A percentile compares a stretch with the other conserved stretches of the same genome.
Evolutionary conservation across 64 coral and sea anemone genomes (phyloP).

Genomic region (Montipora sp.): DNA sequence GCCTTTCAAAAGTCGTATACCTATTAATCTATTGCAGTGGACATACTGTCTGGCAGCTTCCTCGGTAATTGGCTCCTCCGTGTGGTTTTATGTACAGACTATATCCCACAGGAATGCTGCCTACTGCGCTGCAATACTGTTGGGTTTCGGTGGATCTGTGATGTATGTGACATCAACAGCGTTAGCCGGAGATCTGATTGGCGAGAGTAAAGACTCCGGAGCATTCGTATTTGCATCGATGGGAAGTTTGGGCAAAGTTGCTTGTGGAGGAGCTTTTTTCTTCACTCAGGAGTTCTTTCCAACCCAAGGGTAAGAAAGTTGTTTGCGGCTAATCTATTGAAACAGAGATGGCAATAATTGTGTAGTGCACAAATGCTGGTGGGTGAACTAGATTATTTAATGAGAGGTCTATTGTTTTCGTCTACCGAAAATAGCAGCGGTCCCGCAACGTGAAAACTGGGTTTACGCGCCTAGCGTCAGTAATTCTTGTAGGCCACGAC

Average conservation of each 20-base stretch:
- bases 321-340: too few species aligned
- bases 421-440: too few species aligned
- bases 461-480: too few species aligned
- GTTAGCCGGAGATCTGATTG: conserved; percentile 22
- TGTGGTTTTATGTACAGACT: conserved; percentile 16
- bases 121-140: conserved; percentile 18
- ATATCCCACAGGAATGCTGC: not conserved
- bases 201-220: conserved; percentile 28
- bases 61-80: conserved; percentile 20
- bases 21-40: not conserved
- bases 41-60: conserved; percentile 13
- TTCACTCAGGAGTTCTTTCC: conserved; percentile 29
- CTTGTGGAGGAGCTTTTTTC: conserved; percentile 1
- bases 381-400: too few species aligned
- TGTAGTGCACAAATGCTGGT: too few species aligned
- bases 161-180: conserved; percentile 39
- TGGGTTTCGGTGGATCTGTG: conserved; percentile 16
- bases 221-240: conserved; percentile 33
- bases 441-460: too few species aligned
- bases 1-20: too few species aligned
- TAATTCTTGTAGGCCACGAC: too few species aligned
- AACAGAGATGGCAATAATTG: too few species aligned
- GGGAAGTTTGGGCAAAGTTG: not conserved
- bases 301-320: not conserved
- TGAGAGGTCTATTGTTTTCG: too few species aligned